phyloP scores from a whole-genome alignment of 2,888 invertebrate genomes.

The Drosophila lacicola region DNA sequence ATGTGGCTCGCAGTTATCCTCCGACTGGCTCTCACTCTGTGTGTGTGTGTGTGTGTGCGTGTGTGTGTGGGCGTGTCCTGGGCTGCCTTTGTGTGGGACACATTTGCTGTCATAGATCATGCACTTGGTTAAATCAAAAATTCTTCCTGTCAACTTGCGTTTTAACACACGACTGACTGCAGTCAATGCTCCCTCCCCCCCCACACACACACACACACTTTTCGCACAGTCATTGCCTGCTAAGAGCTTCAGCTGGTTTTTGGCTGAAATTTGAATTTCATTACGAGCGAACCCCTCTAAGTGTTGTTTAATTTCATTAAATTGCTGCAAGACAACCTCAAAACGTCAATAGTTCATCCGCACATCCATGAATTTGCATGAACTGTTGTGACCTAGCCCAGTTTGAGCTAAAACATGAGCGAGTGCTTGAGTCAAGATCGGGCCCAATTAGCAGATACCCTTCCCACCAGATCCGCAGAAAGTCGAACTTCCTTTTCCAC shows the following conservation, averaged over 20 bases:
- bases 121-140: conserved; percentile 79
- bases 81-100: conserved; percentile 65
- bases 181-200: conserved; percentile 47
- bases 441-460: not conserved
- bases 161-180: conserved; percentile 67
- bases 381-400: conserved; percentile 63
- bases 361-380: conserved; percentile 66
- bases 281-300: conserved; percentile 53
- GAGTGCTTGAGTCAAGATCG: not conserved
- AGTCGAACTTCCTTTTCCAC: too few species aligned
- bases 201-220: not conserved
- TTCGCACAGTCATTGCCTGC: conserved; percentile 12
- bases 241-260: conserved; percentile 26
- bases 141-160: conserved; percentile 71
- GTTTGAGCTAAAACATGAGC: conserved; percentile 40
- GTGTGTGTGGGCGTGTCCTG: conserved; percentile 20
- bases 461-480: not conserved
- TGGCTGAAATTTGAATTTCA: conserved; percentile 67
- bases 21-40: conserved; percentile 27
- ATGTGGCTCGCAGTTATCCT: conserved; percentile 66
- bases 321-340: conserved; percentile 45
- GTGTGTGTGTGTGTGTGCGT: conserved; percentile 9
- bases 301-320: conserved; percentile 69
- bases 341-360: conserved; percentile 19
- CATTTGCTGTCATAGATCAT: conserved; percentile 79